Percentiles rank a stretch among this genome's conserved stretches.
Evolutionary conservation across 1,140 invertebrate genomes (phyloP).

Genomic region (Bombus breviceps): DNA sequence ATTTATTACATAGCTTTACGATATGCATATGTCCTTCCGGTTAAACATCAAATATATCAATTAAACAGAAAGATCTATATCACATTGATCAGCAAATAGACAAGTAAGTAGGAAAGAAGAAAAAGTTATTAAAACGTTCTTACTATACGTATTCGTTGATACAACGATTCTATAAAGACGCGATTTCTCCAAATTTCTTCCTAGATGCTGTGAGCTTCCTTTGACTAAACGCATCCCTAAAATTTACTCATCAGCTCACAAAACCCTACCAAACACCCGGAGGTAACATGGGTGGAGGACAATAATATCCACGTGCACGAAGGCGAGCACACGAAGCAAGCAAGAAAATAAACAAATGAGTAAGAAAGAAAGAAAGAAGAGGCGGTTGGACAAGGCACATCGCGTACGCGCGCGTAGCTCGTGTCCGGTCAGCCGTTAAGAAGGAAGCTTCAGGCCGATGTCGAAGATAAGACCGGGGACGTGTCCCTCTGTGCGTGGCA

Average conservation of each 20-base stretch:
- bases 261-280: neutral
- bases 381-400: conserved; percentile 40
- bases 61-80: no score
- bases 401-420: conserved; percentile 58
- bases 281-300: neutral
- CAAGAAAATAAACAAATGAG: neutral
- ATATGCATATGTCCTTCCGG: neutral
- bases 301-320: neutral
- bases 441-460: conserved; percentile 73
- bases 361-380: neutral
- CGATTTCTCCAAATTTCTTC: neutral
- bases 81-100: no score
- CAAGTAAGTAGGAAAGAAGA: neutral
- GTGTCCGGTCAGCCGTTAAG: conserved; percentile 74
- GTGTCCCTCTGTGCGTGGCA: conserved; percentile 42
- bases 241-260: neutral
- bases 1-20: neutral
- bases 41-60: no score
- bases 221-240: neutral
- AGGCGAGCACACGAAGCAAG: neutral
- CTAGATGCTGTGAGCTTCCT: no score
- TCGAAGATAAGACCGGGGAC: conserved; percentile 70
- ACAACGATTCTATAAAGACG: neutral
- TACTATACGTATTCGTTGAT: neutral
- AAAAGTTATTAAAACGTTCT: neutral